These are phyloP conservation scores for Cygnus buccinator DNA, from an alignment of 2,113 vertebrate genomes.

Conservation along the genomic window DNA sequence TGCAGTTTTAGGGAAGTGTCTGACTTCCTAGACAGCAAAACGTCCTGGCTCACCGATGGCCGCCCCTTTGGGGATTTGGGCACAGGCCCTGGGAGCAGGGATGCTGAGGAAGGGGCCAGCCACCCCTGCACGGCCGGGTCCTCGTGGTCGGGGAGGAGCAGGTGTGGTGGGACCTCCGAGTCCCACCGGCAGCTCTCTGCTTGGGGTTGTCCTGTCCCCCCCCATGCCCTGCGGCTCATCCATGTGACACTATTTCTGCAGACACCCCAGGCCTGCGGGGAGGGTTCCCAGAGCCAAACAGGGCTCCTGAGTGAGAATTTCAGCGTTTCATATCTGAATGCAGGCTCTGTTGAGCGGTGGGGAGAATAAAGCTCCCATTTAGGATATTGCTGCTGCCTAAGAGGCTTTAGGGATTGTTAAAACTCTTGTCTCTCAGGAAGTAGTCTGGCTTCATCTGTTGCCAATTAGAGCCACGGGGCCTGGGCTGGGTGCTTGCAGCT, in stretches of 20 bases:
- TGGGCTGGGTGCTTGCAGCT: neutral
- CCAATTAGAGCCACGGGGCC: slow-evolving; percentile 1
- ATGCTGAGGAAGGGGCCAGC: neutral
- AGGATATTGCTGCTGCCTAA: slow-evolving; percentile 61
- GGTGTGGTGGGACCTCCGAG: neutral
- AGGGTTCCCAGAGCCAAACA: neutral
- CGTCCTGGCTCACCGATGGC: neutral
- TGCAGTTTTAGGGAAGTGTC: neutral
- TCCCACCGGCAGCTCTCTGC: neutral
- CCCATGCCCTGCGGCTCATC: neutral
- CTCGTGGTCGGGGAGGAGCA: too few species aligned
- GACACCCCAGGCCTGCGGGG: neutral
- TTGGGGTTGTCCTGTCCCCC: neutral
- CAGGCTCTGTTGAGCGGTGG: neutral
- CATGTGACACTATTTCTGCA: neutral
- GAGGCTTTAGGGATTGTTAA: slow-evolving; percentile 68
- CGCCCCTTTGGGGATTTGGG: neutral
- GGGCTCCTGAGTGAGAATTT: neutral
- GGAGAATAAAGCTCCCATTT: slow-evolving; percentile 61
- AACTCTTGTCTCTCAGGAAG: slow-evolving; percentile 54
- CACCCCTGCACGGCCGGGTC: neutral
- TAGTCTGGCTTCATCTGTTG: slow-evolving; percentile 48
- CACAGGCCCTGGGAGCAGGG: neutral
- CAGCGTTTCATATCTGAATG: slow-evolving; percentile 31
- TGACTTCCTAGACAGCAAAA: neutral